phyloP scores from a whole-genome alignment of 2,888 invertebrate genomes.

The Achlya flavicornis region DNA sequence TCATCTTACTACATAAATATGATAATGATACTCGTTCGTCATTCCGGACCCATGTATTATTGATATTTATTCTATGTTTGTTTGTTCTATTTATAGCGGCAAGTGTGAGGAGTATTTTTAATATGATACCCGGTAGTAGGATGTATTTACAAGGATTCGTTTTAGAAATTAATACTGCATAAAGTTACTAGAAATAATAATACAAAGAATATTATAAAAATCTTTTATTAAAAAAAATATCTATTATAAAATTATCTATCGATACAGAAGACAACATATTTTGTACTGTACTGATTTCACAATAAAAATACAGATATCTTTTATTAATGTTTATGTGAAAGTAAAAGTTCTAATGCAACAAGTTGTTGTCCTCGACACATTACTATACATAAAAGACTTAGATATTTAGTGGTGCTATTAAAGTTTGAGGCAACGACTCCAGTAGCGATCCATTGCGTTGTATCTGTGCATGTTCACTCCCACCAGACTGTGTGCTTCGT shows the following conservation, averaged over 20 bases:
- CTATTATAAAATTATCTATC: neutral
- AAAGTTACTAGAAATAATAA: neutral
- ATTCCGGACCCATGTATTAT: neutral
- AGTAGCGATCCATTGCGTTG: conserved; percentile 91
- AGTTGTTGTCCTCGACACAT: conserved; percentile 8
- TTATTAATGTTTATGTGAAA: conserved; percentile 6
- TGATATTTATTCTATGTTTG: neutral
- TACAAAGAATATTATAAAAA: neutral
- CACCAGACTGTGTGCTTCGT: conserved; percentile 90
- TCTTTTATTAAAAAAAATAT: neutral
- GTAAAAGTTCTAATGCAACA: conserved; percentile 12
- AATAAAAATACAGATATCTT: neutral
- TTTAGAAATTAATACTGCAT: too few species aligned
- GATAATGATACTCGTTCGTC: conserved; percentile 2
- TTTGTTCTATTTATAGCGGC: neutral
- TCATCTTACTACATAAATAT: conserved; percentile 8
- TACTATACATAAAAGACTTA: neutral
- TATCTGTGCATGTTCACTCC: conserved; percentile 91
- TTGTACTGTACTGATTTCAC: neutral
- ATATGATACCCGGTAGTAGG: neutral
- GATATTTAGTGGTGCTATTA: conserved; percentile 19
- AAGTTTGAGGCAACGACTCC: conserved; percentile 82
- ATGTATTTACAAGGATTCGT: too few species aligned
- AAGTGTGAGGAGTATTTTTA: neutral
- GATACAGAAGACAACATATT: neutral